Conservation (phyloP, 1,140 invertebrate genomes). For the Drosophila sucinea region DNA sequence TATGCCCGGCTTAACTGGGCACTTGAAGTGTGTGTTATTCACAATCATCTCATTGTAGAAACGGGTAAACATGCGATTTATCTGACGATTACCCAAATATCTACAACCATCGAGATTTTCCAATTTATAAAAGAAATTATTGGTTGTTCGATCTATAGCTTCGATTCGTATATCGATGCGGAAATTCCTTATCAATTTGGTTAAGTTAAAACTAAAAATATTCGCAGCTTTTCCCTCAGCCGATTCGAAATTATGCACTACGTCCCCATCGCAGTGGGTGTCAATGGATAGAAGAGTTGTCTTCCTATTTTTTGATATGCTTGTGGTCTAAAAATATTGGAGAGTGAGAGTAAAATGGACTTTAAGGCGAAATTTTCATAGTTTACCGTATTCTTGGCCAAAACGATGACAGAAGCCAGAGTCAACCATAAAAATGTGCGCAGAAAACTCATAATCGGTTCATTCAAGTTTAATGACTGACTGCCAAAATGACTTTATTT, state of each 20-base stretch:
- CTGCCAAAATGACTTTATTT: background rate
- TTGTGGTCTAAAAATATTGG: background rate
- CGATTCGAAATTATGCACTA: conserved; percentile 11
- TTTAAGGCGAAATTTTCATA: background rate
- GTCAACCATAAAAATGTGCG: background rate
- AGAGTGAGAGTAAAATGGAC: background rate
- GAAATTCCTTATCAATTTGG: background rate
- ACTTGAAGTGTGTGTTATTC: conserved; percentile 37
- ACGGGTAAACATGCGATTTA: conserved; percentile 24
- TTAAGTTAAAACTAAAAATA: conserved; percentile 14
- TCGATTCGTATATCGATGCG: conserved; percentile 15
- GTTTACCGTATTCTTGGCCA: background rate
- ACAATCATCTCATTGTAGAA: conserved; percentile 44
- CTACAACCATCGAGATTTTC: conserved; percentile 31
- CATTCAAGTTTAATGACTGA: background rate
- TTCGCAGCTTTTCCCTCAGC: background rate
- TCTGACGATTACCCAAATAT: conserved; percentile 43
- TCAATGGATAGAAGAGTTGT: background rate
- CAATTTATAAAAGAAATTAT: conserved; percentile 29
- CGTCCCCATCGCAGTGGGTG: background rate
- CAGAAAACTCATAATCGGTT: conserved; percentile 2
- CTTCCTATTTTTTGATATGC: background rate
- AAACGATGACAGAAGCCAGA: background rate
- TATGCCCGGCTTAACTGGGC: conserved; percentile 27
- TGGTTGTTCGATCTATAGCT: background rate